Evolutionary conservation across 2,113 vertebrate genomes (phyloP).

Genomic region (Dicaeum eximium): DNA sequence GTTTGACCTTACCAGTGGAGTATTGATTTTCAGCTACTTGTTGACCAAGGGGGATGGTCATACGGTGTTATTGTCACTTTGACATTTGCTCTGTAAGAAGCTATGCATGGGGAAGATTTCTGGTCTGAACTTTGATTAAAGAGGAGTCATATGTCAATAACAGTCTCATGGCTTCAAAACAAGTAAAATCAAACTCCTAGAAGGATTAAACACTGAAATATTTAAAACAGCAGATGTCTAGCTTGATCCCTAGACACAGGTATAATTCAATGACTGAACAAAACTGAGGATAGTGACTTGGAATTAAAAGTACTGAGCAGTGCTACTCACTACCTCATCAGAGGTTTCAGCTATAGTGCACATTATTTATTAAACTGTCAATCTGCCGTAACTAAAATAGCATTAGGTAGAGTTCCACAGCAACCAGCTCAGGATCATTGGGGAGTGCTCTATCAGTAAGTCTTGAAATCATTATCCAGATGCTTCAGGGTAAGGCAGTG

Average conservation of each 20-base stretch:
- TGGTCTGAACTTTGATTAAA: constrained; percentile 3
- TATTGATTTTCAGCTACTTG: neutral
- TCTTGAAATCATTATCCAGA: constrained; percentile 22
- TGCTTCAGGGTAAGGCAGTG: constrained; percentile 13
- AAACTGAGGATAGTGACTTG: neutral
- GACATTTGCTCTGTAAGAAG: neutral
- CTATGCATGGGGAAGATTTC: neutral
- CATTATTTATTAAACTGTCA: constrained; percentile 59
- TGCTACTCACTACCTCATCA: neutral
- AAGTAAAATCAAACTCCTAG: constrained; percentile 11
- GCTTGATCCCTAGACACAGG: neutral
- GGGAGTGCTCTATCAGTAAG: neutral
- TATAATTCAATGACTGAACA: constrained; percentile 43
- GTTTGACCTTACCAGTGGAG: neutral
- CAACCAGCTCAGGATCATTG: neutral
- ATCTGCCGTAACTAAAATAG: neutral
- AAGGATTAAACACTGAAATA: constrained; percentile 44
- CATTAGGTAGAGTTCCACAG: neutral
- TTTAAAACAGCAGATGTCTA: constrained; percentile 41
- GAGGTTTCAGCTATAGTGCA: neutral
- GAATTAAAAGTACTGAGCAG: constrained; percentile 10
- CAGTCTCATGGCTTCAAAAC: neutral
- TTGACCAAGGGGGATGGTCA: neutral
- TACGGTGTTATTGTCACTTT: neutral
- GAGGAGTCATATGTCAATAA: neutral